Evolutionary conservation across 2,888 invertebrate genomes (phyloP), one percentile per base, ranked within the genome.

Genomic region (Neoscelio sp.): DNA sequence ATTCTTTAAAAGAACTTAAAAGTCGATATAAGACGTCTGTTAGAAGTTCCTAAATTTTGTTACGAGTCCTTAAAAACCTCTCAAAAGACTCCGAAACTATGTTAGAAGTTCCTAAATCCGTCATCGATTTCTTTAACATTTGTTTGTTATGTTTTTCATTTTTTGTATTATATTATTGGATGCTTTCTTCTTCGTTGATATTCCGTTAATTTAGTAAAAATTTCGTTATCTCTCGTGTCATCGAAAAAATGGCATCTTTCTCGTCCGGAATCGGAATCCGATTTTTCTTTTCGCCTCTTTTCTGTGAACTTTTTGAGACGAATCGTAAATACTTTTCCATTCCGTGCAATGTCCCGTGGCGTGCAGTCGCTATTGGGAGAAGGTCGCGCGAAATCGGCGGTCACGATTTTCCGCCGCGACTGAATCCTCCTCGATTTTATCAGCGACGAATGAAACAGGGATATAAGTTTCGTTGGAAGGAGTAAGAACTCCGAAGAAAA

Each of bases 341-440:
- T 65, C 58, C 58, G 54, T 30, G 42, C 71, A 52, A 54, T 28
- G 70, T 70, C 42, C 60, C 70, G 60, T 60, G 26, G 50, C 58
- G 58, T 17, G 23, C 30, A 17, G 58, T 33, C 71, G 33, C 52
- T 42, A 52, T 46, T 46, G 44, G 35, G 42, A 44, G 40, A 15
- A 40, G 40, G 40, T 18, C 71, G 44, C 50, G 62, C 20, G 44
- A 64, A 73, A 73, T 73, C 64, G 73, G 56, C 48, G 73, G 73
- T 73, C 73, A 73, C 73, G 73, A 73, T 73, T 73, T 73, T 64
- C 10, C 46, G 44, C 44, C 44, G 30, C 68, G 68, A 56, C 54
- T 40, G 52, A 62, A 46, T 54, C 73, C 64, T 40, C 56, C 50
- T 56, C 50, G 75, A 75, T 76, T 76, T 76, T 68, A 76, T 68